Conservation (phyloP, 2,113 vertebrate species). For the Morone saxatilis region DNA sequence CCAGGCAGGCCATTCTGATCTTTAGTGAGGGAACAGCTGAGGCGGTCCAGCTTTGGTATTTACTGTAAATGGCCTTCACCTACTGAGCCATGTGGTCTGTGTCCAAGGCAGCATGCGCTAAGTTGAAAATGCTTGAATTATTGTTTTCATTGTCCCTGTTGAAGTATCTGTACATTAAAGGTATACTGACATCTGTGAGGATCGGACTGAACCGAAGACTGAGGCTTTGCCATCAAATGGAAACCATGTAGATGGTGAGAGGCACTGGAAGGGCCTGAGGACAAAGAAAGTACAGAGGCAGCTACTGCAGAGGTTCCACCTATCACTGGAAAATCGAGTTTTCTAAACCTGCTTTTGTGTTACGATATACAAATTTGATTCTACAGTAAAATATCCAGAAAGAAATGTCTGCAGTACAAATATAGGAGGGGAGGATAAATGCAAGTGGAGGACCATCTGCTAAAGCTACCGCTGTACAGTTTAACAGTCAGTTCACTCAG, state of each 20-base stretch:
- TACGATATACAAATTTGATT: constrained; percentile 2
- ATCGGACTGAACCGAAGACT: constrained; percentile 6
- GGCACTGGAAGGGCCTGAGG: constrained; percentile 73
- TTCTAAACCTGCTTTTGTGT: constrained; percentile 22
- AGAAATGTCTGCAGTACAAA: neutral
- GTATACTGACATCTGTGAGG: constrained; percentile 50
- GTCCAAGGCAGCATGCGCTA: constrained; percentile 40
- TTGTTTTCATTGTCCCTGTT: constrained; percentile 30
- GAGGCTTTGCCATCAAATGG: constrained; percentile 51
- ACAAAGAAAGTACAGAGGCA: constrained; percentile 27
- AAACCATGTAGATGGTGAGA: constrained; percentile 60
- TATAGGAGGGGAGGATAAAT: constrained; percentile 1
- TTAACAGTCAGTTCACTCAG: constrained; percentile 14
- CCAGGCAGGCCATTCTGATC: constrained; percentile 59
- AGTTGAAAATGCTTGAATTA: constrained; percentile 48
- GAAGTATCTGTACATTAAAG: constrained; percentile 45
- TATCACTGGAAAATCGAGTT: neutral
- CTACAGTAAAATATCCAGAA: neutral
- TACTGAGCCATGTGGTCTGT: constrained; percentile 19
- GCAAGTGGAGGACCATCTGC: constrained; percentile 27
- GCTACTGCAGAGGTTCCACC: constrained; percentile 31
- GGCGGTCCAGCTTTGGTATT: constrained; percentile 74
- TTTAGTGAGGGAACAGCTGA: constrained; percentile 50
- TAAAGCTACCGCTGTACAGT: constrained; percentile 7
- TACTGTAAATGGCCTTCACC: constrained; percentile 42